Base-by-base conservation (phyloP, 2,888 invertebrate species). In the Nemapogon koenigi region DNA sequence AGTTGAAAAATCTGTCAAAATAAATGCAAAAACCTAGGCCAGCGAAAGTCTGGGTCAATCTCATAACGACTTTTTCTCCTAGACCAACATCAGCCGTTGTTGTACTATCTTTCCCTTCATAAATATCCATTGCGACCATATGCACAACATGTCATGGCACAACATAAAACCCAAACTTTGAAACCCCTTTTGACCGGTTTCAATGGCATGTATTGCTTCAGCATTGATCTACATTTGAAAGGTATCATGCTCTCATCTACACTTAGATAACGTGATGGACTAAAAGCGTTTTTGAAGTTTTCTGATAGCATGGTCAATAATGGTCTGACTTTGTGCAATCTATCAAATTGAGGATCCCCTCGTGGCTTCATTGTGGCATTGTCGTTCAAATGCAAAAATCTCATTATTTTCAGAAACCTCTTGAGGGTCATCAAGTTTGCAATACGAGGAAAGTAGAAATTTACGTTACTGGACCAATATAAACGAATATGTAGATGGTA, bases 91-190 rank as follows among this genome's bases (percentile, higher is more conserved):
- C 28, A 4, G 7, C 6, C 6, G 22, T 28, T 4, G 28, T n/a
- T 4, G 4, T 13, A 8, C 11, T 7, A 7, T 28, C 11, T 28
- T 28, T 28, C 4, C 28, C 28, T n/a, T 28, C 28, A 6, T 28
- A 28, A 4, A 28, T 11, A n/a, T 28, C 28, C 28, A 28, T 28
- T n/a, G n/a, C 4, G 4, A 28, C 4, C 28, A 28, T 28, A 13
- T 28, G 4, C 4, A 4, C 28, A n/a, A n/a, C n/a, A n/a, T n/a
- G 28, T 28, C 7, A 28, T n/a, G 11, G 11, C 28, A 11, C 28
- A 28, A 11, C 28, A 28, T n/a, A 28, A n/a, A 11, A 28, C 28
- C 28, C 28, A 28, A 4, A 28, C 28, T 28, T 28, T 28, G 11
- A 28, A 28, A 4, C 28, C 28, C 11, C 28, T 28, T 11, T 28